Evolutionary conservation across 2,888 invertebrate species (phyloP).

Genomic region (Coelinius sp.): DNA sequence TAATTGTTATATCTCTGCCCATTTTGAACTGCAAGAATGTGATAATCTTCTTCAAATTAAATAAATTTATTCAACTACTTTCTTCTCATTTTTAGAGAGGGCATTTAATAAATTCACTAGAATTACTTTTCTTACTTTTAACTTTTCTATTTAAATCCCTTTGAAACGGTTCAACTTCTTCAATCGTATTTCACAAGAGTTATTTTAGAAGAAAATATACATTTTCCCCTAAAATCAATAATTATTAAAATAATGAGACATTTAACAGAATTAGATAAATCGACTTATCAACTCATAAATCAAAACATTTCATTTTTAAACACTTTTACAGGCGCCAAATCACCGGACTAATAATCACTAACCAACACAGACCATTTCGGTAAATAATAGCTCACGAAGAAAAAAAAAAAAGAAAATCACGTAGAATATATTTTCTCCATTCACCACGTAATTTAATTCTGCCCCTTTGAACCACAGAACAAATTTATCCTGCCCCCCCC

Average conservation of each 20-base stretch:
- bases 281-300: conserved; percentile 25
- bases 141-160: background rate
- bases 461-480: background rate
- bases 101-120: background rate
- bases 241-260: no score
- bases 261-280: no score
- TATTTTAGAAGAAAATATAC: background rate
- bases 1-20: background rate
- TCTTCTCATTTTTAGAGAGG: background rate
- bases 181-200: no score
- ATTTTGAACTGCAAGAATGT: background rate
- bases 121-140: background rate
- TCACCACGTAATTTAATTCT: background rate
- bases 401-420: conserved; percentile 43
- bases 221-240: no score
- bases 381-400: conserved; percentile 55
- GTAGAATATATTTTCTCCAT: background rate
- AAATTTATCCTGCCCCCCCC: no score
- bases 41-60: background rate
- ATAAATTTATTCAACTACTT: background rate
- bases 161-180: background rate
- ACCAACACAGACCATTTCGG: conserved; percentile 57
- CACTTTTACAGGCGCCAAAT: conserved; percentile 60
- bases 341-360: conserved; percentile 67
- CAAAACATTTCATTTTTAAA: conserved; percentile 56